Percentiles rank a stretch among this genome's conserved stretches.
Evolutionary conservation across 1,140 invertebrate species (phyloP).

Genomic region (Heliconius hewitsoni): DNA sequence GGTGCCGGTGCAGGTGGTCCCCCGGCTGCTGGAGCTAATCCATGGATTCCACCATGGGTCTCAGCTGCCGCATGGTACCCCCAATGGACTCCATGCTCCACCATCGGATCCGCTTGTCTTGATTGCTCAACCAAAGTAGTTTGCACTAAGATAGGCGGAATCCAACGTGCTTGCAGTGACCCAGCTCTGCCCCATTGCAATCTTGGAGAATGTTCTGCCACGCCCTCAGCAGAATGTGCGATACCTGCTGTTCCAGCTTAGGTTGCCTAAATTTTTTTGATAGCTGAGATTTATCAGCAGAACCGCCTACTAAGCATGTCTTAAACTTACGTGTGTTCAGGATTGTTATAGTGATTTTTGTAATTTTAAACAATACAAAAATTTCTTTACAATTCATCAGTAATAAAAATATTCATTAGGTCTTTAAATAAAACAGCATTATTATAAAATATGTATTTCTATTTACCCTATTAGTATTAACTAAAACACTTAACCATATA

Average conservation of each 20-base stretch:
- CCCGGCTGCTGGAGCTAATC: conserved; percentile 47
- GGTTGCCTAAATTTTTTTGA: conserved; percentile 2
- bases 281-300: not conserved
- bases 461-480: not conserved
- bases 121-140: conserved; percentile 66
- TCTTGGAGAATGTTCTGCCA: conserved; percentile 68
- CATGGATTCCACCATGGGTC: conserved; percentile 67
- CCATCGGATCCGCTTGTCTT: conserved; percentile 56
- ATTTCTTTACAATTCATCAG: not conserved
- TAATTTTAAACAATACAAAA: not conserved
- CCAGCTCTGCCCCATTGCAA: conserved; percentile 69
- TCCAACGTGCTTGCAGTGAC: conserved; percentile 61
- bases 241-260: conserved; percentile 26
- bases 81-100: conserved; percentile 62
- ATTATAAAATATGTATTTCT: not conserved
- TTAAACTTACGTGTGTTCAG: not conserved
- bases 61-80: conserved; percentile 60
- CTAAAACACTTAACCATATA: no score
- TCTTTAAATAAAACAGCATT: not conserved
- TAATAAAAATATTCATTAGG: not conserved
- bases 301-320: not conserved
- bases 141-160: conserved; percentile 67
- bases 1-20: conserved; percentile 33
- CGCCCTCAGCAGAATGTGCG: conserved; percentile 63
- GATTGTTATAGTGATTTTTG: not conserved